Conservation (phyloP, 2,113 vertebrate species). For the Pelodiscus sinensis region DNA sequence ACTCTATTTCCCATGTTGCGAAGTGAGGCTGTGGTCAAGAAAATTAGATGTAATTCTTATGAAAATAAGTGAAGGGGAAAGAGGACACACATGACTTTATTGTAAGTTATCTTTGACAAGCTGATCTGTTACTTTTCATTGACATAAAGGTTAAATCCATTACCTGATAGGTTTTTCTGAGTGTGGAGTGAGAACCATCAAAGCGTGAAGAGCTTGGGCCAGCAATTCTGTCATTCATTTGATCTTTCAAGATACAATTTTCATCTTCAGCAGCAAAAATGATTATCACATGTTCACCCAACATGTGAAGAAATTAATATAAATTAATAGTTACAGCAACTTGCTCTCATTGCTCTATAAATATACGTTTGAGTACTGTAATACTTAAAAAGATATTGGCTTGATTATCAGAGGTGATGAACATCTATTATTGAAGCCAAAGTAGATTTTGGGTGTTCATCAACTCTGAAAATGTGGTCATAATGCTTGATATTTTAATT, state of each 20-base stretch:
- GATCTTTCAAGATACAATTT: slow-evolving; percentile 39
- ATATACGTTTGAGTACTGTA: slow-evolving; percentile 2
- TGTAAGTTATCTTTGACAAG: slow-evolving; percentile 28
- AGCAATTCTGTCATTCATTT: slow-evolving; percentile 14
- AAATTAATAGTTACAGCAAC: slow-evolving; percentile 56
- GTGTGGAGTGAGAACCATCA: slow-evolving; percentile 43
- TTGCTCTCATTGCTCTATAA: slow-evolving; percentile 48
- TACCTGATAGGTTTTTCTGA: slow-evolving; percentile 45
- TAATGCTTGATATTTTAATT: rapidly evolving
- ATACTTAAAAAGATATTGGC: slow-evolving; percentile 46
- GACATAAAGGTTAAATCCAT: slow-evolving; percentile 60
- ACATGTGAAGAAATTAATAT: slow-evolving; percentile 25
- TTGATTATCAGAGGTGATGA: slow-evolving; percentile 16
- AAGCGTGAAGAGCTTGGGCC: slow-evolving; percentile 41
- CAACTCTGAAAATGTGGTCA: slow-evolving; percentile 30
- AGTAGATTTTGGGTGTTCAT: neutral
- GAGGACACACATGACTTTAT: neutral
- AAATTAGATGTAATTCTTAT: slow-evolving; percentile 19
- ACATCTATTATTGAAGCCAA: slow-evolving; percentile 31
- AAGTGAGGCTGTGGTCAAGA: neutral
- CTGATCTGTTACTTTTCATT: slow-evolving; percentile 21
- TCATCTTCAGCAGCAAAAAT: slow-evolving; percentile 23
- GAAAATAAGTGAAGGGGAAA: slow-evolving; percentile 57
- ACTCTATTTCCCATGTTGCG: neutral
- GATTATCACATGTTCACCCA: slow-evolving; percentile 34